phyloP scores from a whole-genome alignment of 2,797 vertebrate species.

The Chloroceryle amazona region DNA sequence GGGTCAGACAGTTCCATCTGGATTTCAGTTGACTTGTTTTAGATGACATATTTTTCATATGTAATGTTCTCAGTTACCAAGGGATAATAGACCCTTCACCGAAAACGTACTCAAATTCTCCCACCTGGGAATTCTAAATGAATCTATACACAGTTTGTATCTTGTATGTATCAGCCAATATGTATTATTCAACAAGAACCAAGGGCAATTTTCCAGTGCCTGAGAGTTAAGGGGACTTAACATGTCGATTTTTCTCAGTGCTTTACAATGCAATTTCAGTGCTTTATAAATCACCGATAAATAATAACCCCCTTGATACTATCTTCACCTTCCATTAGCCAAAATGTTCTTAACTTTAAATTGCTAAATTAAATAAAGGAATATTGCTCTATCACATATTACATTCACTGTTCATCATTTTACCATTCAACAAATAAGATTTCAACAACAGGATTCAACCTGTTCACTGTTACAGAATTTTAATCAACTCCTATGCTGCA shows the following conservation, averaged over 20 bases:
- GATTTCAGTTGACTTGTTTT: conserved; percentile 6
- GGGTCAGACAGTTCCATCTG: background rate
- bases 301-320: conserved; percentile 21
- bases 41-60: background rate
- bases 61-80: background rate
- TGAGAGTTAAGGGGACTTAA: conserved; percentile 31
- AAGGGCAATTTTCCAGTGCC: conserved; percentile 10
- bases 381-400: background rate
- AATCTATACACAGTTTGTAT: background rate
- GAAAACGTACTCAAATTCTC: conserved; percentile 18
- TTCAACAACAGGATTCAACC: background rate
- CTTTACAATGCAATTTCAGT: background rate
- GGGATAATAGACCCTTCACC: background rate
- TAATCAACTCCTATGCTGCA: background rate
- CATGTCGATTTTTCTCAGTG: background rate
- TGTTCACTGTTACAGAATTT: background rate
- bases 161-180: background rate
- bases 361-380: conserved; percentile 47
- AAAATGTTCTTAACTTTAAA: conserved; percentile 46
- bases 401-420: conserved; percentile 26
- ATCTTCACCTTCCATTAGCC: conserved; percentile 46
- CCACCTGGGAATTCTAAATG: conserved; percentile 11
- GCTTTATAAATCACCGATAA: background rate
- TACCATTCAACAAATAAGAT: background rate
- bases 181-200: conserved; percentile 11